Evolutionary conservation across 2,797 vertebrate genomes (phyloP).

Genomic region (Lepidocolaptes lacrymiger): DNA sequence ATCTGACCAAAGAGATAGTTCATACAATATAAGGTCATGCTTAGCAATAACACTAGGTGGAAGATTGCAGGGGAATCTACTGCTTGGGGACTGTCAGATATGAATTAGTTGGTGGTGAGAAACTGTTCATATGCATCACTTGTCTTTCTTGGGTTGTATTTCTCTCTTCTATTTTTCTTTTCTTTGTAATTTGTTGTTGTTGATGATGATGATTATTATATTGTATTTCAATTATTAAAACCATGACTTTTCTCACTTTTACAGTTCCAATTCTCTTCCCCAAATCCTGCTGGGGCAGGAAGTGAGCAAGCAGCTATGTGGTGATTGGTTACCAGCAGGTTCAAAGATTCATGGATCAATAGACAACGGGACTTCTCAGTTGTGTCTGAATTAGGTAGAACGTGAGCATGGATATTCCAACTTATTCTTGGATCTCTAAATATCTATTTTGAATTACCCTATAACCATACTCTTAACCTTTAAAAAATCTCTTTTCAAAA

Average conservation of each 20-base stretch:
- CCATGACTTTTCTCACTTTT: not conserved
- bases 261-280: accelerated
- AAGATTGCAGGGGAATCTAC: accelerated
- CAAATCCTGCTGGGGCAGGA: not conserved
- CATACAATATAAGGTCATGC: not conserved
- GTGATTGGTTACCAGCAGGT: not conserved
- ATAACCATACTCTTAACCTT: not conserved
- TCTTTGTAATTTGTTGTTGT: not conserved
- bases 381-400: not conserved
- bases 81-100: not conserved
- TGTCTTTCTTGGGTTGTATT: not conserved
- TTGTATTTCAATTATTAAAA: not conserved
- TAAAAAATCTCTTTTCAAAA: not conserved
- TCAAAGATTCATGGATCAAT: not conserved
- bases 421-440: not conserved
- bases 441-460: not conserved
- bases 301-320: not conserved
- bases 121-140: not conserved
- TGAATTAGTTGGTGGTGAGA: not conserved
- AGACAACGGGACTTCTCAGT: accelerated
- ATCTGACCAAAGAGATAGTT: not conserved
- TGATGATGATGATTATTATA: not conserved
- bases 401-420: not conserved
- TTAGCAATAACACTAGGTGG: not conserved
- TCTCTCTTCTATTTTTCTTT: not conserved